A percentile compares a stretch with the other conserved stretches of the same genome.
Conservation (phyloP, 2,888 invertebrate species). For the Agriopis aurantiaria region DNA sequence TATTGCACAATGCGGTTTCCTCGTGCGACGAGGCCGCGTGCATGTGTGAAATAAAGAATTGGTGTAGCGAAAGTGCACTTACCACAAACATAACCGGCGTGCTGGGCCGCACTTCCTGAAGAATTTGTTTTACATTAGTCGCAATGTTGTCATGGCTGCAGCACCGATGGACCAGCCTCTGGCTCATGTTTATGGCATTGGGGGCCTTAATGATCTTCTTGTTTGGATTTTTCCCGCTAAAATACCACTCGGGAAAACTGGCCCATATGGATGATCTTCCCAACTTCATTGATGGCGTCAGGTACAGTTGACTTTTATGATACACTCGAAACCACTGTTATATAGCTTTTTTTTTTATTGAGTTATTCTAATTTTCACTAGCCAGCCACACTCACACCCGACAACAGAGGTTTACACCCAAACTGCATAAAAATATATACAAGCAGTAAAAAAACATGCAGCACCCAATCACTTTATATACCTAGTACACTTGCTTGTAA, state of each 20-base stretch:
- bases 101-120: constrained; percentile 23
- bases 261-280: constrained; percentile 85
- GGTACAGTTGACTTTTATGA: constrained; percentile 63
- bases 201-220: constrained; percentile 82
- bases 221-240: constrained; percentile 88
- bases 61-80: constrained; percentile 51
- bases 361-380: too few species aligned
- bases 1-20: constrained; percentile 58
- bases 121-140: constrained; percentile 30
- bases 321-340: neutral
- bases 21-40: constrained; percentile 43
- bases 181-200: constrained; percentile 70
- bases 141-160: constrained; percentile 75
- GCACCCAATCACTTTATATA: too few species aligned
- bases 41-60: constrained; percentile 49
- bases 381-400: too few species aligned
- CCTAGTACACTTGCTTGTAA: too few species aligned
- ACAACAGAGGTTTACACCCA: neutral
- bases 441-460: too few species aligned
- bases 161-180: constrained; percentile 77
- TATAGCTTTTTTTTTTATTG: too few species aligned
- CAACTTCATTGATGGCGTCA: constrained; percentile 79
- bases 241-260: constrained; percentile 80
- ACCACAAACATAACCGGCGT: constrained; percentile 31
- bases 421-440: neutral